Evolutionary conservation across 2,797 vertebrate genomes (phyloP).

Genomic region (Calcarius lapponicus): DNA sequence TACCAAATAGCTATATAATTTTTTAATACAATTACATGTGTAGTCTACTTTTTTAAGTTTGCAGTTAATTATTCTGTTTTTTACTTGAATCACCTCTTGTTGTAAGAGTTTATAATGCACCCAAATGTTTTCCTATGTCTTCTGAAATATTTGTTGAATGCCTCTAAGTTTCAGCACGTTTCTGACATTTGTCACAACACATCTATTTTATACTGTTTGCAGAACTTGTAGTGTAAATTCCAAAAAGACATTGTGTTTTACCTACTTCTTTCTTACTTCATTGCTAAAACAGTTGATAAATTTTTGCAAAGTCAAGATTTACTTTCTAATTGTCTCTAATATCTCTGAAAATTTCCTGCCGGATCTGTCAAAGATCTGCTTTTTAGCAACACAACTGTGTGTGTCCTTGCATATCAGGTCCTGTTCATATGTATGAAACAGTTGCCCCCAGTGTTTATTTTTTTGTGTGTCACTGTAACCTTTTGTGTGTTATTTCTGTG

Average conservation of each 20-base stretch:
- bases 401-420: background rate
- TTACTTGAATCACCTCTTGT: background rate
- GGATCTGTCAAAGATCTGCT: background rate
- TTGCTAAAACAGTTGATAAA: background rate
- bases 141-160: background rate
- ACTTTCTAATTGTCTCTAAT: background rate
- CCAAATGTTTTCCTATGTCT: background rate
- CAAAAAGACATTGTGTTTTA: background rate
- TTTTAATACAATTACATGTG: background rate
- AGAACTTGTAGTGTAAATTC: background rate
- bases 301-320: background rate
- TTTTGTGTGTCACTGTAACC: background rate
- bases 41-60: background rate
- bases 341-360: constrained; percentile 9
- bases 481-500: background rate
- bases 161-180: background rate
- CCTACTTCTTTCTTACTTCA: background rate
- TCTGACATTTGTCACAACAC: background rate
- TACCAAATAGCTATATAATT: background rate
- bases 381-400: background rate
- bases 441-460: background rate
- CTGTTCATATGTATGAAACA: background rate
- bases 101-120: background rate
- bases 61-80: background rate
- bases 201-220: background rate